Conservation (phyloP, 2,888 invertebrate species). For the Rhimphoctona megacephalus region DNA sequence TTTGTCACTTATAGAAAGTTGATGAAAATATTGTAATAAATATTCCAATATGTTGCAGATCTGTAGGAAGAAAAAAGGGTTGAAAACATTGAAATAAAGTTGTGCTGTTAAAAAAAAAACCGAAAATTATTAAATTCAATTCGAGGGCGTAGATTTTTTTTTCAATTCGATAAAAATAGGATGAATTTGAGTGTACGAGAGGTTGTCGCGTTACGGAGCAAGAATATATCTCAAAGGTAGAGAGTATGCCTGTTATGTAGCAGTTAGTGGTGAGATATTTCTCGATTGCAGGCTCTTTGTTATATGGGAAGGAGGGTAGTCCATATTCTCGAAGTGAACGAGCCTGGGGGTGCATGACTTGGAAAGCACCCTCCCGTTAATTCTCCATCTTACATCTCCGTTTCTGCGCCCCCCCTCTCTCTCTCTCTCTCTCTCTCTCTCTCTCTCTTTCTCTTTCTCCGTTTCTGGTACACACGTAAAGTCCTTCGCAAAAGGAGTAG, state of each 20-base stretch:
- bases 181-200: background rate
- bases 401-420: background rate
- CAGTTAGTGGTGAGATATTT: constrained; percentile 49
- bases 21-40: too few species aligned
- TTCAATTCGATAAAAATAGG: background rate
- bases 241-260: constrained; percentile 38
- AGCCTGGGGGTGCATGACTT: constrained; percentile 59
- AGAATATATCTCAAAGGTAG: constrained; percentile 11
- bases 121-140: too few species aligned
- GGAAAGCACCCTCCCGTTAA: constrained; percentile 60
- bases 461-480: constrained; percentile 22
- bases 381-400: constrained; percentile 33
- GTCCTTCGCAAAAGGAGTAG: constrained; percentile 30
- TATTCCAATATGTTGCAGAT: too few species aligned
- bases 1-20: too few species aligned
- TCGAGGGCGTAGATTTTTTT: background rate
- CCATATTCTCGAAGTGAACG: constrained; percentile 60
- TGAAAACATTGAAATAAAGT: too few species aligned
- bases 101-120: too few species aligned
- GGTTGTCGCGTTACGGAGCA: background rate
- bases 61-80: too few species aligned
- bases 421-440: background rate
- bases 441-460: constrained; percentile 25
- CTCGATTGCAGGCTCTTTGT: constrained; percentile 46
- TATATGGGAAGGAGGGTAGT: constrained; percentile 36